A percentile compares a stretch with the other conserved stretches of the same genome.
These are phyloP conservation scores for Parnassius smintheus DNA, from an alignment of 2,888 invertebrate genomes.

Conservation along the genomic window DNA sequence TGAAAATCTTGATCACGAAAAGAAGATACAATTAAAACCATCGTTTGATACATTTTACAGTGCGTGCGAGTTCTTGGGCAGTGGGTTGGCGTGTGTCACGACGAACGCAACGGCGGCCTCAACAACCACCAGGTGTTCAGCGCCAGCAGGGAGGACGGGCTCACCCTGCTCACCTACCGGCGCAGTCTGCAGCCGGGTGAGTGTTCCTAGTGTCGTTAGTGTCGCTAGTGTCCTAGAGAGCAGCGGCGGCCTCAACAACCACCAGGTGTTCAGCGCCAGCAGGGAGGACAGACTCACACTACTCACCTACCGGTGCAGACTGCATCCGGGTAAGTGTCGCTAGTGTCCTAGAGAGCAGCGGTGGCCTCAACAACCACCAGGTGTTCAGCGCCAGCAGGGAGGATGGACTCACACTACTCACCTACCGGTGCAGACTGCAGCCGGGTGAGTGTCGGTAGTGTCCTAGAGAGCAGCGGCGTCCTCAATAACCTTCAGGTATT, in stretches of 20 bases:
- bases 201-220: slow-evolving; percentile 66
- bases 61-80: slow-evolving; percentile 93
- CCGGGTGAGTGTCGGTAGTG: slow-evolving; percentile 80
- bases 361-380: slow-evolving; percentile 91
- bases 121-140: slow-evolving; percentile 91
- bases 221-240: slow-evolving; percentile 83
- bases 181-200: slow-evolving; percentile 87
- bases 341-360: slow-evolving; percentile 84
- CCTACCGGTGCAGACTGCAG: slow-evolving; percentile 88
- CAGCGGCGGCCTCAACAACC: slow-evolving; percentile 91
- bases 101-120: slow-evolving; percentile 89
- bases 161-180: slow-evolving; percentile 90
- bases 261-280: slow-evolving; percentile 88
- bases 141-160: slow-evolving; percentile 86
- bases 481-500: slow-evolving; percentile 91
- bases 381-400: slow-evolving; percentile 86
- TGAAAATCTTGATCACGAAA: too few relatives aligned
- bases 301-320: slow-evolving; percentile 88
- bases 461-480: slow-evolving; percentile 87
- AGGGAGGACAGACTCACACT: slow-evolving; percentile 88
- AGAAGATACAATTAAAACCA: too few relatives aligned
- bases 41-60: slow-evolving; percentile 59
- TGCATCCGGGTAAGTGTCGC: slow-evolving; percentile 84
- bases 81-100: slow-evolving; percentile 93
- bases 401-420: slow-evolving; percentile 89